These are phyloP conservation scores for Schrankia costaestrigalis DNA, from an alignment of 2,888 invertebrate species.

Conservation along the genomic window DNA sequence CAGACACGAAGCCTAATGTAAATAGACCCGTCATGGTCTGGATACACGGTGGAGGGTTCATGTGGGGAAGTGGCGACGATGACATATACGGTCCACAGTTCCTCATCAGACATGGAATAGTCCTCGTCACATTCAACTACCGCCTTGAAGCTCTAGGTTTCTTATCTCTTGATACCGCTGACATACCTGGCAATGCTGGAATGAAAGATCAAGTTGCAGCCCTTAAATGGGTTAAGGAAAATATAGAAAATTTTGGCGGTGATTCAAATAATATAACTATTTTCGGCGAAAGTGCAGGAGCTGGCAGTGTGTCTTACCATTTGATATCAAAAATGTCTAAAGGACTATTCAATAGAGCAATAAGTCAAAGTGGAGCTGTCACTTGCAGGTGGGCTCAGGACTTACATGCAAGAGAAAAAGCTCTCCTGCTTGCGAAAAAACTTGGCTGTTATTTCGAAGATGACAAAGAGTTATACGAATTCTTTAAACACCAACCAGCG, in stretches of 20 bases:
- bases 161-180: conserved; percentile 56
- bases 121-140: conserved; percentile 67
- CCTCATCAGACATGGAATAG: conserved; percentile 52
- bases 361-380: conserved; percentile 85
- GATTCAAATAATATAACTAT: conserved; percentile 64
- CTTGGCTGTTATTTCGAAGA: conserved; percentile 52
- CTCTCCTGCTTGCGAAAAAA: conserved; percentile 41
- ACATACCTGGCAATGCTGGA: conserved; percentile 69
- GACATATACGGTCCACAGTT: conserved; percentile 62
- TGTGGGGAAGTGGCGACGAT: conserved; percentile 52
- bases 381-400: conserved; percentile 74
- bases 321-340: conserved; percentile 66
- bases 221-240: conserved; percentile 60
- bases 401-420: conserved; percentile 71
- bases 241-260: conserved; percentile 62
- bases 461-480: conserved; percentile 46
- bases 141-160: conserved; percentile 63
- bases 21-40: conserved; percentile 60
- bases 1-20: conserved; percentile 37
- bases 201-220: conserved; percentile 73
- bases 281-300: conserved; percentile 70
- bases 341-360: conserved; percentile 70
- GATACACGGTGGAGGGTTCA: conserved; percentile 61
- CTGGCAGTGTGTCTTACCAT: conserved; percentile 49
- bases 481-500: conserved; percentile 46